A percentile compares a stretch with the other conserved stretches of the same genome.
phyloP scores from a whole-genome alignment of 2,113 vertebrate genomes.

The Mirounga angustirostris region DNA sequence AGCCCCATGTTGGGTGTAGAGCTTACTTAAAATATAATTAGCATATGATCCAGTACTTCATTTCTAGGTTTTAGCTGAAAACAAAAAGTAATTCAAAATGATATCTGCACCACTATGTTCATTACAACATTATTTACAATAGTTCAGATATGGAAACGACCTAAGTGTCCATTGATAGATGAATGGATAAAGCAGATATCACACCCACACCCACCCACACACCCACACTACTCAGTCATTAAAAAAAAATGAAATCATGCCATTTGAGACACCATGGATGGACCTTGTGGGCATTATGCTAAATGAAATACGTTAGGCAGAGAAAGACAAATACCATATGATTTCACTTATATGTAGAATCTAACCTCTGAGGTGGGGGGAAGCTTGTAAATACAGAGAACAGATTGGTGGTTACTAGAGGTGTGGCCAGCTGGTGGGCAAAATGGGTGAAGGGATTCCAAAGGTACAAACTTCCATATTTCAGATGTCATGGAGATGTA shows the following conservation, averaged over 20 bases:
- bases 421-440: not conserved
- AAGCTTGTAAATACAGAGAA: not conserved
- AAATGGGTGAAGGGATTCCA: not conserved
- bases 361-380: not conserved
- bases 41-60: not conserved
- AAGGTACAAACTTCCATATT: not conserved
- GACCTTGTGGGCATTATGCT: not conserved
- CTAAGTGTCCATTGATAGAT: not conserved
- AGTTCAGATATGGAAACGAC: not conserved
- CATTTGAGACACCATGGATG: not conserved
- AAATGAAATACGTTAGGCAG: not conserved
- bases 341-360: not conserved
- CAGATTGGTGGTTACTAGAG: not conserved
- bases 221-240: not conserved
- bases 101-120: not conserved
- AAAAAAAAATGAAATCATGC: not conserved
- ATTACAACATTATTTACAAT: not conserved
- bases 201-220: not conserved
- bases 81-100: not conserved
- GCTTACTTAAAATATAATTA: not conserved
- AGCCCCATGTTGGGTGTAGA: not conserved
- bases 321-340: not conserved
- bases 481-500: not conserved
- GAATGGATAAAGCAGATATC: not conserved
- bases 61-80: not conserved